phyloP scores from a whole-genome alignment of 2,113 vertebrate genomes.

The Oreochromis tanganicae region DNA sequence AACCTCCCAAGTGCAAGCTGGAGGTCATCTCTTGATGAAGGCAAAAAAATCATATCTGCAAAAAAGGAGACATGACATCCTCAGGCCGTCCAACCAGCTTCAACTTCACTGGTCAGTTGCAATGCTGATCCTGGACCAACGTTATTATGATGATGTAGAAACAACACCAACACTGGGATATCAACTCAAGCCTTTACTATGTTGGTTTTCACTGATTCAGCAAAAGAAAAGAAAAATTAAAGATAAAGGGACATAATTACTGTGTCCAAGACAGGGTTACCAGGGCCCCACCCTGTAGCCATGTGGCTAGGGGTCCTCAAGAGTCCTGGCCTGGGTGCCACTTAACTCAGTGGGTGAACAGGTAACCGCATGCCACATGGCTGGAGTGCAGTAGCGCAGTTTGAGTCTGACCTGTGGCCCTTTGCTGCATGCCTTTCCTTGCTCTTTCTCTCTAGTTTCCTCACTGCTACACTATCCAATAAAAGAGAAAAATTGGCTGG shows the following conservation, averaged over 20 bases:
- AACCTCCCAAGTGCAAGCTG: background rate
- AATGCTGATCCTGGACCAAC: background rate
- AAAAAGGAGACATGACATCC: background rate
- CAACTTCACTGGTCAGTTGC: background rate
- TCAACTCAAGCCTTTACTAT: background rate
- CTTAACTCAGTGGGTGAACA: background rate
- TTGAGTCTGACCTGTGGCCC: background rate
- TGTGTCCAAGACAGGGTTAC: background rate
- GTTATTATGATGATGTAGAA: background rate
- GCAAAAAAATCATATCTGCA: background rate
- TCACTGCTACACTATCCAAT: background rate
- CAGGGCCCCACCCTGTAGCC: background rate
- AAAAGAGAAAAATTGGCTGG: background rate
- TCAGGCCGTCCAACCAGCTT: background rate
- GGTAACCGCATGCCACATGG: background rate
- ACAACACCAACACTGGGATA: background rate
- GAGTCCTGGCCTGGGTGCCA: background rate
- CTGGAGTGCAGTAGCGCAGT: background rate
- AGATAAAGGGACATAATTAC: background rate
- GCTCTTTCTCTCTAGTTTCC: background rate
- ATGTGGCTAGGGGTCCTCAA: background rate
- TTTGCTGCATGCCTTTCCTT: background rate
- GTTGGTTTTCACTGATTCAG: background rate
- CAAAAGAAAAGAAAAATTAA: background rate
- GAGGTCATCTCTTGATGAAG: background rate